Evolutionary conservation across 2,797 vertebrate genomes (phyloP).

Genomic region (Sebastes melanostomus): DNA sequence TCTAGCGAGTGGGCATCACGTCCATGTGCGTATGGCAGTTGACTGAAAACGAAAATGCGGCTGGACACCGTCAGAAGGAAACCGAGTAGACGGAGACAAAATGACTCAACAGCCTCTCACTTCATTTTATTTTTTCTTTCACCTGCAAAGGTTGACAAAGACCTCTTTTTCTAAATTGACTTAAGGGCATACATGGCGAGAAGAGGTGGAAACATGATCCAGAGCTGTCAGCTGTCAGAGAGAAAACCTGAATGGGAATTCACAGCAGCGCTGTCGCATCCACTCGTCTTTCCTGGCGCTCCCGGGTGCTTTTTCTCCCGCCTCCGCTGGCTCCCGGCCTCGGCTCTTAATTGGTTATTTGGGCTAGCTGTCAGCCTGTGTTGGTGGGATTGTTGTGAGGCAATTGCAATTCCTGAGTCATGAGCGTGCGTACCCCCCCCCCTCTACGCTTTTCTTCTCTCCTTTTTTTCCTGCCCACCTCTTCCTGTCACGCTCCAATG

Average conservation of each 20-base stretch:
- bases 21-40: not conserved
- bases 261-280: constrained; percentile 47
- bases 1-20: not conserved
- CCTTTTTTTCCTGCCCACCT: constrained; percentile 13
- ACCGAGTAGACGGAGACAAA: not conserved
- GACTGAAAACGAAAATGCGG: not conserved
- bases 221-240: constrained; percentile 57
- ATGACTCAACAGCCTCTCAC: constrained; percentile 1
- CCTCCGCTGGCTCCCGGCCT: constrained; percentile 56
- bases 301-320: constrained; percentile 29
- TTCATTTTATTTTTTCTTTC: not conserved
- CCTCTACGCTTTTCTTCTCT: not conserved
- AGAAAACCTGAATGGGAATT: constrained; percentile 45
- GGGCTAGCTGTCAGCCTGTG: constrained; percentile 66
- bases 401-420: constrained; percentile 63
- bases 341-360: constrained; percentile 77
- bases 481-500: constrained; percentile 47
- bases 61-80: constrained; percentile 1
- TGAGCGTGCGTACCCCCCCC: not conserved
- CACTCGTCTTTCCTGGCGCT: constrained; percentile 26
- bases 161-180: constrained; percentile 30
- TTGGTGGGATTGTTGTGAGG: constrained; percentile 63
- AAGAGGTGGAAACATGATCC: constrained; percentile 37
- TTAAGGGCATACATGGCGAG: constrained; percentile 14
- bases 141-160: constrained; percentile 16